A percentile compares a stretch with the other conserved stretches of the same genome.
These are phyloP conservation scores for Dilophus febrilis DNA, from an alignment of 2,888 invertebrate species.

Conservation along the genomic window DNA sequence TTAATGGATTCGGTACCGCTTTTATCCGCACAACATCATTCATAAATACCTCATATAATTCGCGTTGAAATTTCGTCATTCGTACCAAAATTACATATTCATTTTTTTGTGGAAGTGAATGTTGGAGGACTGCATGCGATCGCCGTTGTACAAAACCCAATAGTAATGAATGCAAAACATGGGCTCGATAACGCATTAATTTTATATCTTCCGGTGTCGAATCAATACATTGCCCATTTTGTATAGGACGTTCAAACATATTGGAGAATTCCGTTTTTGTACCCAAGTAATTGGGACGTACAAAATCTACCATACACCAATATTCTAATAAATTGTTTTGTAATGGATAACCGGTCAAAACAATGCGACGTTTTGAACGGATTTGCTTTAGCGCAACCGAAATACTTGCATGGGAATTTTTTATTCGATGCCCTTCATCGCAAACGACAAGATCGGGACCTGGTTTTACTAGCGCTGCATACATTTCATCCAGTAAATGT, in stretches of 20 bases:
- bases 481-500: constrained; percentile 66
- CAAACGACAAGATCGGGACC: constrained; percentile 91
- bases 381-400: constrained; percentile 91
- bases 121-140: constrained; percentile 81
- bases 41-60: constrained; percentile 85
- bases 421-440: constrained; percentile 94
- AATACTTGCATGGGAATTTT: constrained; percentile 93
- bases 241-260: constrained; percentile 97
- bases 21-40: constrained; percentile 75
- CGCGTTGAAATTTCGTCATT: constrained; percentile 80
- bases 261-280: constrained; percentile 94
- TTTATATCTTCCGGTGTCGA: constrained; percentile 87
- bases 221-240: constrained; percentile 95
- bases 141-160: constrained; percentile 93
- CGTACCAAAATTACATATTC: constrained; percentile 84
- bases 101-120: constrained; percentile 83
- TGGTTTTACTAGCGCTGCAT: constrained; percentile 68
- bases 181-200: constrained; percentile 87
- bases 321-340: constrained; percentile 95
- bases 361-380: constrained; percentile 81
- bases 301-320: constrained; percentile 99
- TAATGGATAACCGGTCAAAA: constrained; percentile 93
- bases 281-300: constrained; percentile 90
- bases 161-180: constrained; percentile 84
- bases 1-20: constrained; percentile 83